These are phyloP conservation scores for Anthopleura xanthogrammica DNA, from an alignment of 92 coral and sea anemone genomes.

Conservation along the genomic window DNA sequence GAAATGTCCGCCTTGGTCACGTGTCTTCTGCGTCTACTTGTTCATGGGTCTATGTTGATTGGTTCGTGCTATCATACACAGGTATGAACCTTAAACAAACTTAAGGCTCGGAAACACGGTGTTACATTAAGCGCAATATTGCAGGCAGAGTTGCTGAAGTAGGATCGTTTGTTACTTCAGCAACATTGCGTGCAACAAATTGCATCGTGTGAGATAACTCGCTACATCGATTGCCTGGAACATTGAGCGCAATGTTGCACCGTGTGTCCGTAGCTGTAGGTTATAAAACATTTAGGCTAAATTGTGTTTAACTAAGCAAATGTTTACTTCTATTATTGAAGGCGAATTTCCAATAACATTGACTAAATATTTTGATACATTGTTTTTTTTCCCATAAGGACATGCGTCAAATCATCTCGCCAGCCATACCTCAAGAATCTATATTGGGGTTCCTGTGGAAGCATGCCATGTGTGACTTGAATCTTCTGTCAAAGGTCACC, in stretches of 20 bases:
- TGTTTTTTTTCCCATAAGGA: conserved; percentile 20
- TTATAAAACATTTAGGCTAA: no score
- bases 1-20: conserved; percentile 50
- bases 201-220: no score
- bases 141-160: no score
- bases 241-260: no score
- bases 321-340: not conserved
- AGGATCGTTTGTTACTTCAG: no score
- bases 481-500: conserved; percentile 59
- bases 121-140: no score
- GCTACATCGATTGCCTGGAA: no score
- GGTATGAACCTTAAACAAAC: no score
- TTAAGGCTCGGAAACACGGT: no score
- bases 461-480: conserved; percentile 60
- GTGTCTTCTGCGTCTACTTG: conserved; percentile 55
- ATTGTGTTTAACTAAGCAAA: no score
- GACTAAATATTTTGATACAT: not conserved
- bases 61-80: conserved; percentile 37
- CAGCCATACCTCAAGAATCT: conserved; percentile 28
- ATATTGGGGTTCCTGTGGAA: conserved; percentile 52
- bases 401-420: conserved; percentile 41
- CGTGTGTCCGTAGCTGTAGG: no score
- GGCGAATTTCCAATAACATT: not conserved
- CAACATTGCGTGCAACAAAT: no score
- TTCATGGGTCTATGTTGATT: conserved; percentile 58